Percentiles rank a stretch among this genome's conserved stretches.
Evolutionary conservation across 2,797 vertebrate genomes (phyloP).

Genomic region (Myotis myotis): DNA sequence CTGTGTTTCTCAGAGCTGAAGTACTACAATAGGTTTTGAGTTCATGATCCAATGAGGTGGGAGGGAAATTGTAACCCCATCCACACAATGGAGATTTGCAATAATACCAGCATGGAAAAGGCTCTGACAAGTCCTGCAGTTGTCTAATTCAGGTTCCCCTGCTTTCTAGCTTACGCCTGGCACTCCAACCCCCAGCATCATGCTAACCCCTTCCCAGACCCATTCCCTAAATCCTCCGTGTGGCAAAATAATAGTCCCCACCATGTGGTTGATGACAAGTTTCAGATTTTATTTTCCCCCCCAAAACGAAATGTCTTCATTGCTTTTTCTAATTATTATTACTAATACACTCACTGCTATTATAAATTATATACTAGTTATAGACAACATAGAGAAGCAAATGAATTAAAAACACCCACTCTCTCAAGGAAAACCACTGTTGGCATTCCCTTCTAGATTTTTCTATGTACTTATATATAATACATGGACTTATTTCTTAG

Average conservation of each 20-base stretch:
- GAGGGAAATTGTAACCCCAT: neutral
- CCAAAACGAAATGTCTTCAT: neutral
- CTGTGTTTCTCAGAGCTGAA: neutral
- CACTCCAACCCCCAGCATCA: neutral
- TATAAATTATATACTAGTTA: neutral
- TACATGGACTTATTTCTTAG: neutral
- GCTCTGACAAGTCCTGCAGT: neutral
- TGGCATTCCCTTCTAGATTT: neutral
- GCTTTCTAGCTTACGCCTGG: no score
- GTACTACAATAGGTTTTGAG: neutral
- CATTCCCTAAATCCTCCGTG: neutral
- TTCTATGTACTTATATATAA: neutral
- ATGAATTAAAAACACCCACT: neutral
- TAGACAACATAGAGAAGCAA: neutral
- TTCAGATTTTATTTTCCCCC: neutral
- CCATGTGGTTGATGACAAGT: neutral
- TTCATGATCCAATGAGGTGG: neutral
- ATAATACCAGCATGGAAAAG: rapidly evolving
- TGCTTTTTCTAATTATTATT: neutral
- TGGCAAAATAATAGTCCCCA: neutral
- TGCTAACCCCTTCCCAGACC: neutral
- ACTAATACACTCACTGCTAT: neutral
- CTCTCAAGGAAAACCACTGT: neutral
- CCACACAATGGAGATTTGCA: neutral
- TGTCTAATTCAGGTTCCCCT: neutral